Evolutionary conservation across 1,140 invertebrate genomes (phyloP).

Genomic region (Leptinotarsa undecemlineata): DNA sequence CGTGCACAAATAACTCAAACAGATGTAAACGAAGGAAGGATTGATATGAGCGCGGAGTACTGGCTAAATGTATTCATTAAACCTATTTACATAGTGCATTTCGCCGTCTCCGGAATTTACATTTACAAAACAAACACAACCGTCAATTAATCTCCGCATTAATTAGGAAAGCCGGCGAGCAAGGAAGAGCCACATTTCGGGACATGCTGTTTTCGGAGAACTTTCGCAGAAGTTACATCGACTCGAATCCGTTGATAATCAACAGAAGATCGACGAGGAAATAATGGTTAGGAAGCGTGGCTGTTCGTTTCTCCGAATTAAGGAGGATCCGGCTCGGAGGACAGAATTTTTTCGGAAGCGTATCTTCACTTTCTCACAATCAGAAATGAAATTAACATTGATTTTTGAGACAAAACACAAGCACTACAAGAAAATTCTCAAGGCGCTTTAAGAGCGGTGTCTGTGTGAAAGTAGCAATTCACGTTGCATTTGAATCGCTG

Average conservation of each 20-base stretch:
- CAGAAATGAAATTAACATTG: no score
- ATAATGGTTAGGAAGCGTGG: not conserved
- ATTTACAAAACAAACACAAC: conserved; percentile 44
- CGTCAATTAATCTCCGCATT: conserved; percentile 43
- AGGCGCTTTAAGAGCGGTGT: no score
- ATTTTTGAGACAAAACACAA: no score
- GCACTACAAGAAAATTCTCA: no score
- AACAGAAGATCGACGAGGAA: not conserved
- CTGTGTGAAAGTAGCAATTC: no score
- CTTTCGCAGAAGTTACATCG: not conserved
- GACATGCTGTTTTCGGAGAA: not conserved
- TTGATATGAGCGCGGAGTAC: conserved; percentile 41
- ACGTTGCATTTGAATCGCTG: no score
- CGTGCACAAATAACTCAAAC: conserved; percentile 44
- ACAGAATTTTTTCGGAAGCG: not conserved
- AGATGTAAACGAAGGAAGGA: conserved; percentile 48
- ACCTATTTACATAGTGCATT: conserved; percentile 44
- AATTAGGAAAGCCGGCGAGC: conserved; percentile 31
- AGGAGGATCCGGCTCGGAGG: not conserved
- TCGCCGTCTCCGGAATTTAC: conserved; percentile 36
- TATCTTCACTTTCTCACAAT: no score
- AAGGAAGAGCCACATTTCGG: not conserved
- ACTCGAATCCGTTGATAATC: not conserved
- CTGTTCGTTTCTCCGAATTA: not conserved
- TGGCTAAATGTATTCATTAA: conserved; percentile 47